Percentiles rank a stretch among this genome's conserved stretches.
Evolutionary conservation across 2,888 invertebrate species (phyloP).

Genomic region (Coenonympha arcania): DNA sequence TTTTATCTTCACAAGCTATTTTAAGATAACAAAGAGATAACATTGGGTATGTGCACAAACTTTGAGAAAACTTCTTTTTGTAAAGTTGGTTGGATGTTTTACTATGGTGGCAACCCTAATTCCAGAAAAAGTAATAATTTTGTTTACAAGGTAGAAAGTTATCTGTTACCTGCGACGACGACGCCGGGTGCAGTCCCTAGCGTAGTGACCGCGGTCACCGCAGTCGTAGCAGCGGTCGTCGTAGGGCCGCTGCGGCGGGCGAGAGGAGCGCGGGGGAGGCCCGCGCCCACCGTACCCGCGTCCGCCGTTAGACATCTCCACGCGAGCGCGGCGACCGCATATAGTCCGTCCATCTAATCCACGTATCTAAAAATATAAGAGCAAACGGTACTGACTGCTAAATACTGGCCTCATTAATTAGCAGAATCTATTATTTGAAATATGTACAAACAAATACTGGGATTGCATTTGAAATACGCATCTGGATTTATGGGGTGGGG

Average conservation of each 20-base stretch:
- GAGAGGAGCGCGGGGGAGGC: constrained; percentile 51
- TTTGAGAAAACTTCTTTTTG: too few relatives aligned
- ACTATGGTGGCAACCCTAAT: constrained; percentile 10
- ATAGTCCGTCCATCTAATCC: constrained; percentile 85
- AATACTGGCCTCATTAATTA: neutral
- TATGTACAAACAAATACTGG: neutral
- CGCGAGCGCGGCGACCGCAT: constrained; percentile 91
- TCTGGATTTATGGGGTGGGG: too few relatives aligned
- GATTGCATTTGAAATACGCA: too few relatives aligned
- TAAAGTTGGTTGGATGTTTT: too few relatives aligned
- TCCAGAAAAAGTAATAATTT: neutral
- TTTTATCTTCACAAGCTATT: too few relatives aligned
- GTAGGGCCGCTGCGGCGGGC: constrained; percentile 84
- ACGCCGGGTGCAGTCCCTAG: constrained; percentile 88
- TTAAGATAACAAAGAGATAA: too few relatives aligned
- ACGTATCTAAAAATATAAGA: constrained; percentile 47
- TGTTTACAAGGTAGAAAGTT: neutral
- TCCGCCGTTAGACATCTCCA: constrained; percentile 91
- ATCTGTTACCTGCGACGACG: constrained; percentile 72
- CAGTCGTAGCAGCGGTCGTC: constrained; percentile 96
- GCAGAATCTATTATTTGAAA: neutral
- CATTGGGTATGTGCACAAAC: too few relatives aligned
- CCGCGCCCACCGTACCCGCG: constrained; percentile 8
- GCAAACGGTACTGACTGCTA: neutral
- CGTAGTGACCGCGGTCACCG: constrained; percentile 94